phyloP scores from a whole-genome alignment of 2,797 vertebrate genomes.

The Coilia nasus region DNA sequence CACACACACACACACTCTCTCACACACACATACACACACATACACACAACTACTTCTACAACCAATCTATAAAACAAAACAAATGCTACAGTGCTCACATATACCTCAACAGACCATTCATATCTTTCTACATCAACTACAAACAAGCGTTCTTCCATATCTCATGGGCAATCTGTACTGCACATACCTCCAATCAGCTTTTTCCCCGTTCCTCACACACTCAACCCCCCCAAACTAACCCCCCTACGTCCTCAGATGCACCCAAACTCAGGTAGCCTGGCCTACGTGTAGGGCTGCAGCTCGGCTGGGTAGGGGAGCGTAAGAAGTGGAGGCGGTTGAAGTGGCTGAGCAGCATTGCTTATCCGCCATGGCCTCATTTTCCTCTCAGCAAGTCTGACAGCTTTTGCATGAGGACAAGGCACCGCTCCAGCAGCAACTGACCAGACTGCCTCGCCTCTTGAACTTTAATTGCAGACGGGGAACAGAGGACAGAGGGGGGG shows the following conservation, averaged over 20 bases:
- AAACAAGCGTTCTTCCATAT: no score
- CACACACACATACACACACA: not conserved
- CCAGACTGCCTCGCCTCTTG: not conserved
- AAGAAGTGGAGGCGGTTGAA: not conserved
- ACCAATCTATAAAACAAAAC: not conserved
- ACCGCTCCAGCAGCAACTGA: conserved; percentile 8
- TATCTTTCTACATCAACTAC: not conserved
- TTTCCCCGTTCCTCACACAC: no score
- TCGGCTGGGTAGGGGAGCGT: not conserved
- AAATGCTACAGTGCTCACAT: not conserved
- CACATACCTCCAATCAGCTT: no score
- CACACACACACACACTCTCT: not conserved
- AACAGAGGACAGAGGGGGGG: not conserved
- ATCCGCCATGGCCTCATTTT: conserved; percentile 15
- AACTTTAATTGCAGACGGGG: not conserved
- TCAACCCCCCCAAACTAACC: no score
- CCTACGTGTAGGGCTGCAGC: not conserved
- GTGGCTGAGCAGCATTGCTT: not conserved
- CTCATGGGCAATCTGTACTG: no score
- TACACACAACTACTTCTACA: not conserved
- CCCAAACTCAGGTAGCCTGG: no score
- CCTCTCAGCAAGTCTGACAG: conserved; percentile 1
- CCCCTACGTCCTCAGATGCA: no score
- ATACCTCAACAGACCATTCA: not conserved
- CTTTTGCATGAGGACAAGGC: not conserved